Conservation (phyloP, 1,140 invertebrate genomes). For the Propsilocerus akamusi region DNA sequence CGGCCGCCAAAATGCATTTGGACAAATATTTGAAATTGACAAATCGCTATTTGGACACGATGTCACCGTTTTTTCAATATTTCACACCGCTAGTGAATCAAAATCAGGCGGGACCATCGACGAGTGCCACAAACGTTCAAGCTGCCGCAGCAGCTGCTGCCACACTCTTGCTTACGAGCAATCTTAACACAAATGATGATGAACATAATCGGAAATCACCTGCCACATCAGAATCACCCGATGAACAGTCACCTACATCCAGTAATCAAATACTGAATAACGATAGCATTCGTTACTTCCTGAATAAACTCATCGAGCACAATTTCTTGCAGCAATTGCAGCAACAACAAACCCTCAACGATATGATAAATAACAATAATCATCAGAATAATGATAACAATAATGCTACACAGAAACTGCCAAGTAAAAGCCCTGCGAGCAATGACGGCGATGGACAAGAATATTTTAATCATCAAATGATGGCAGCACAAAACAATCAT, state of each 20-base stretch:
- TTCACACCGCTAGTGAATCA: background rate
- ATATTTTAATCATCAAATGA: background rate
- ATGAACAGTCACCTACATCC: background rate
- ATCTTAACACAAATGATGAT: background rate
- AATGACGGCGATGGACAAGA: background rate
- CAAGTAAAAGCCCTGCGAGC: background rate
- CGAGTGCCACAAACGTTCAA: background rate
- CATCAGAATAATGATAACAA: background rate
- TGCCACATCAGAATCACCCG: background rate
- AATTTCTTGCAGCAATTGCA: constrained; percentile 3
- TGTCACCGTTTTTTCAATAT: background rate
- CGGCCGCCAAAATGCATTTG: constrained; percentile 9
- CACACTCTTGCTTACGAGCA: background rate
- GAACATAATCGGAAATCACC: background rate
- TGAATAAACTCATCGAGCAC: background rate
- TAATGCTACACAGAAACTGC: background rate
- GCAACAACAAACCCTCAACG: background rate
- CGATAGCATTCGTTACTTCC: background rate
- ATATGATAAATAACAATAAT: constrained; percentile 2
- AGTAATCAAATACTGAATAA: background rate
- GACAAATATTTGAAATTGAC: constrained; percentile 8
- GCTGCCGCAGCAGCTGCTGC: constrained; percentile 1
- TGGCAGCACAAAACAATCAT: background rate
- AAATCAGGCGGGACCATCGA: background rate
- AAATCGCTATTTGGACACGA: constrained; percentile 7